Evolutionary conservation across 2,888 invertebrate genomes (phyloP), one percentile per base, ranked within the genome.

Genomic region (Sesia bembeciformis): DNA sequence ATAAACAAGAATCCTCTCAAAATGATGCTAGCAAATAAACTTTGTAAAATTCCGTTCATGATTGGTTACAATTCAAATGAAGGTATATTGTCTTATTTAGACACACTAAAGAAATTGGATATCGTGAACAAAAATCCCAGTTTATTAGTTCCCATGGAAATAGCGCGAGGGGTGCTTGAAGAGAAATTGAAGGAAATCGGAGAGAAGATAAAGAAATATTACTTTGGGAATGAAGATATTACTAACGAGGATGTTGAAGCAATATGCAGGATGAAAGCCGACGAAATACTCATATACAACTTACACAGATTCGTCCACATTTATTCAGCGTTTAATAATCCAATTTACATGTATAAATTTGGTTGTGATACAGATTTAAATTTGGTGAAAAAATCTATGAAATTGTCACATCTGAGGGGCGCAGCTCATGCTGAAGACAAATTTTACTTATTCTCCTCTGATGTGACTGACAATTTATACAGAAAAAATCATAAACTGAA

Each of bases 341-440:
- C 76, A 0, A 58, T 72, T 0, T 84, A 72, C 53, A 63, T 82
- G 64, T 84, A 81, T 42, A 69, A 65, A 54, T 83, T 84, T 56
- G 72, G 77, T 49, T 77, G 69, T 51, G 68, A 68, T 3, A 80
- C 77, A 0, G 72, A 79, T 8, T 66, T 83, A 49, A 85, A 84
- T 58, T 43, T 80, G 5, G 52, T 80, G 1, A 84, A 81, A 57
- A 60, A 57, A 4, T 7, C 65, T 3, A 49, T 66, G 3, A 71
- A 68, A 4, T 6, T 66, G 3, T 52, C 57, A 0, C 52, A 70
- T 4, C 57, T 76, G 50, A 61, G 71, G 66, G 91, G 90, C 0
- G 81, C 77, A 0, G 67, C 71, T n/a, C 88, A 89, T 54, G 81
- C 71, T 0, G 89, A 89, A 58, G 88, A 88, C 3, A 0, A 86